Percentiles rank a stretch among this genome's conserved stretches.
Conservation (phyloP, 1,140 invertebrate species). For the Aphis gossypii region DNA sequence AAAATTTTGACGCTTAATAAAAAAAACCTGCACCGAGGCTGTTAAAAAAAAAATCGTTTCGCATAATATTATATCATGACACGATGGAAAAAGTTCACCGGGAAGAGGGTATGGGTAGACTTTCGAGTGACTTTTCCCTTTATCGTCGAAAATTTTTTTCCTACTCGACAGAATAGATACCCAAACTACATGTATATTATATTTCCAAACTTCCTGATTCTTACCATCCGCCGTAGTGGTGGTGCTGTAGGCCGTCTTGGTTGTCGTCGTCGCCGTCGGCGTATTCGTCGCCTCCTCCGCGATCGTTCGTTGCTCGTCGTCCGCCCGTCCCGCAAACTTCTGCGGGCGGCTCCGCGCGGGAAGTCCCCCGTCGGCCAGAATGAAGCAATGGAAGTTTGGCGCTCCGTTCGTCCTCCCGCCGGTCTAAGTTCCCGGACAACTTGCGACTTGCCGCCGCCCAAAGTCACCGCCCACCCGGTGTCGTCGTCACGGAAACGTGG, state of each 20-base stretch:
- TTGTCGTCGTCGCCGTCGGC: background rate
- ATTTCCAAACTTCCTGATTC: background rate
- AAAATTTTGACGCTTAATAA: background rate
- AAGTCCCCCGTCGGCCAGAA: background rate
- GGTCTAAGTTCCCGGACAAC: background rate
- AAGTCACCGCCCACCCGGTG: background rate
- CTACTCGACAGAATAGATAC: background rate
- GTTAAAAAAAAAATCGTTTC: background rate
- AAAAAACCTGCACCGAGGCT: background rate
- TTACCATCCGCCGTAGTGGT: background rate
- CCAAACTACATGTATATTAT: background rate
- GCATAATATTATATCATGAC: background rate
- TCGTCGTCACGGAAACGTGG: background rate
- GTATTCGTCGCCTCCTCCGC: background rate
- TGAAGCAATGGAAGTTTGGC: conserved; percentile 11
- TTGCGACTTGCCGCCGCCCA: background rate
- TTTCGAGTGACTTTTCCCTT: background rate
- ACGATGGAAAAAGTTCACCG: background rate
- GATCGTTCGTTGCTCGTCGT: background rate
- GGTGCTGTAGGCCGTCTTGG: background rate
- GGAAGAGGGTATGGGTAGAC: background rate
- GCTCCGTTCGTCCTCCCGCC: background rate
- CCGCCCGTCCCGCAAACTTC: background rate
- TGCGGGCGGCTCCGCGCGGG: background rate
- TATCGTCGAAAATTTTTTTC: background rate